Conservation (phyloP, 2,113 vertebrate genomes). For the Upupa epops region DNA sequence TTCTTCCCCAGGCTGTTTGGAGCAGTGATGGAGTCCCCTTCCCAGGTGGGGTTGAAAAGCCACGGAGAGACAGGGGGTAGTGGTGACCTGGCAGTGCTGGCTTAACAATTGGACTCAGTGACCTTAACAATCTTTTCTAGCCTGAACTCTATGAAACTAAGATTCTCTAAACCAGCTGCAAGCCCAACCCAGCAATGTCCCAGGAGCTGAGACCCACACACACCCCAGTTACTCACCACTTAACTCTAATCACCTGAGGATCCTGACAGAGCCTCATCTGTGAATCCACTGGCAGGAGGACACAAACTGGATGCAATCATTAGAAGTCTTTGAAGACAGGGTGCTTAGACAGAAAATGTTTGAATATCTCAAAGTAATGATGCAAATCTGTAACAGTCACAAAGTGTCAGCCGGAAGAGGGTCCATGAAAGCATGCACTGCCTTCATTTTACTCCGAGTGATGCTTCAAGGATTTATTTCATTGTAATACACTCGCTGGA, state of each 20-base stretch:
- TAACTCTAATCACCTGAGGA: neutral
- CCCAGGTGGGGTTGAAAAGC: neutral
- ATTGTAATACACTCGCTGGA: neutral
- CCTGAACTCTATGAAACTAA: neutral
- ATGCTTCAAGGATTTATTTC: neutral
- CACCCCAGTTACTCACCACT: neutral
- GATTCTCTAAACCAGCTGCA: neutral
- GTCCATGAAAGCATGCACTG: fast-evolving
- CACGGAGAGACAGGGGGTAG: neutral
- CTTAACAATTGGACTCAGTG: neutral
- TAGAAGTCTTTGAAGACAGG: fast-evolving
- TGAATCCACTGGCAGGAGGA: neutral
- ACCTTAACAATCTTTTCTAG: neutral
- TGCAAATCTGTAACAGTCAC: neutral
- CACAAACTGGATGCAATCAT: neutral
- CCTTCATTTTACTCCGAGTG: neutral
- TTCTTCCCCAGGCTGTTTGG: neutral
- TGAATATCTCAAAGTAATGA: neutral
- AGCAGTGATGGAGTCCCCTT: neutral
- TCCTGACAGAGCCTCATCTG: neutral
- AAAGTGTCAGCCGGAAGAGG: neutral
- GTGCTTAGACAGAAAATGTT: fast-evolving
- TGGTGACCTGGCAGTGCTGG: neutral
- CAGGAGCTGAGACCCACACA: neutral
- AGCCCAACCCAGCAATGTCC: neutral